A percentile compares a stretch with the other conserved stretches of the same genome.
These are phyloP conservation scores for Drosophila lini DNA, from an alignment of 1,140 invertebrate species.

Conservation along the genomic window DNA sequence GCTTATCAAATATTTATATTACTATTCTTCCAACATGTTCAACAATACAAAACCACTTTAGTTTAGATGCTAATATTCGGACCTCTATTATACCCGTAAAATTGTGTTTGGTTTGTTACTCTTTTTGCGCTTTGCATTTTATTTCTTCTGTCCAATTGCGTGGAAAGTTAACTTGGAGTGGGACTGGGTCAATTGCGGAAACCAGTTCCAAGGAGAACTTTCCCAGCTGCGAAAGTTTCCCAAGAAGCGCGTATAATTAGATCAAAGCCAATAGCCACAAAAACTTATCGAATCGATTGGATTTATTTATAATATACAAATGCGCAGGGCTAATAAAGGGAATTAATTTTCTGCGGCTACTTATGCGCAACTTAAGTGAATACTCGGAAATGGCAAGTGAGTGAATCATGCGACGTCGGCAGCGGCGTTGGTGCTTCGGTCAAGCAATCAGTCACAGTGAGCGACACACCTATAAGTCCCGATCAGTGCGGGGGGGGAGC, in stretches of 20 bases:
- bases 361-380: conserved; percentile 35
- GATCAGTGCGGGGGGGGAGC: conserved; percentile 3
- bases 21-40: background rate
- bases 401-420: conserved; percentile 55
- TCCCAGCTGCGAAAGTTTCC: conserved; percentile 41
- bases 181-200: conserved; percentile 69
- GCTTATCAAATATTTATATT: background rate
- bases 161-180: conserved; percentile 65
- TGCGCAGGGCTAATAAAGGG: conserved; percentile 8
- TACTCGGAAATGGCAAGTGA: conserved; percentile 61
- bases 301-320: conserved; percentile 25
- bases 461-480: conserved; percentile 53
- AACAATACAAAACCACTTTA: background rate
- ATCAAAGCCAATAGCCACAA: conserved; percentile 1
- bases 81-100: conserved; percentile 1
- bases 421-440: conserved; percentile 22
- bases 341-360: conserved; percentile 33
- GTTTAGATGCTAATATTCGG: background rate
- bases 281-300: conserved; percentile 16
- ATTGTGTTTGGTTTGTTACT: conserved; percentile 9
- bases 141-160: conserved; percentile 63
- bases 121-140: conserved; percentile 39
- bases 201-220: conserved; percentile 49
- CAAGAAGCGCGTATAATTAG: conserved; percentile 24
- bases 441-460: conserved; percentile 64